Evolutionary conservation across 2,888 invertebrate species (phyloP).

Genomic region (Malacosoma neustria): DNA sequence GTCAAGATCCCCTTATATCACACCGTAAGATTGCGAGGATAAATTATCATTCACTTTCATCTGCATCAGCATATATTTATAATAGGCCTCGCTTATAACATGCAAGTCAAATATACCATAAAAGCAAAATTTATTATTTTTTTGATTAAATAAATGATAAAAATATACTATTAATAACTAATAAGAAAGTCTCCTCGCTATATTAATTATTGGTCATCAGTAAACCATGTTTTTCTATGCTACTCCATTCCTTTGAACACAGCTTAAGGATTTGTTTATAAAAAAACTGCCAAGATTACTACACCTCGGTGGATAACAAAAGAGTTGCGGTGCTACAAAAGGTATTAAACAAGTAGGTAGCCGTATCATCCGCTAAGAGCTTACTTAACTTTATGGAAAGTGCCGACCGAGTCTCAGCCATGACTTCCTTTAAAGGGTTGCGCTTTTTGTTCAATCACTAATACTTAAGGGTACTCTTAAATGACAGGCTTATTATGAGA

Average conservation of each 20-base stretch:
- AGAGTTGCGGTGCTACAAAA: slow-evolving; percentile 60
- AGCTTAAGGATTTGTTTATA: slow-evolving; percentile 39
- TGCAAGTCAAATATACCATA: too few relatives aligned
- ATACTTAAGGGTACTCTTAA: not conserved
- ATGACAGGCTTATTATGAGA: not conserved
- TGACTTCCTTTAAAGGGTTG: slow-evolving; percentile 70
- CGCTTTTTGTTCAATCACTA: slow-evolving; percentile 64
- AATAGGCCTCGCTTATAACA: too few relatives aligned
- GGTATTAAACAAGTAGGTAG: slow-evolving; percentile 64
- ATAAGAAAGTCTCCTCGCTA: too few relatives aligned
- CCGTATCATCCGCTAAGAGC: slow-evolving; percentile 65
- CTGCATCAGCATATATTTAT: too few relatives aligned
- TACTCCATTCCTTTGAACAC: not conserved
- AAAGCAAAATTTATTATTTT: too few relatives aligned
- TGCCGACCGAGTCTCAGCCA: slow-evolving; percentile 32
- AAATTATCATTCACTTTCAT: too few relatives aligned
- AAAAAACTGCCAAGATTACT: slow-evolving; percentile 50
- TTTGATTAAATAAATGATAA: too few relatives aligned
- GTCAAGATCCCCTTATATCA: too few relatives aligned
- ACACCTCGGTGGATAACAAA: slow-evolving; percentile 58
- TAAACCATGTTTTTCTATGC: too few relatives aligned
- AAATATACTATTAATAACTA: too few relatives aligned
- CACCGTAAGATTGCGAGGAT: too few relatives aligned
- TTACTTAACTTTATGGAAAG: slow-evolving; percentile 69
- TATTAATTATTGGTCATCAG: too few relatives aligned